phyloP scores from a whole-genome alignment of 2,113 vertebrate species.

The rabbit (Oryctolagus cuniculus) region mOryCun1.1 NC_091433.1:63817001-63817500 shows the following conservation, averaged over 20 bases:
- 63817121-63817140: background rate
- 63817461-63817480: background rate
- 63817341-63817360: background rate
- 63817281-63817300: background rate
- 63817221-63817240: too few relatives aligned
- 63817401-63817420: background rate
- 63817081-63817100: background rate
- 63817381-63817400: background rate
- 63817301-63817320: background rate
- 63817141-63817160: background rate
- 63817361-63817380: background rate
- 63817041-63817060: background rate
- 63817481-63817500: background rate
- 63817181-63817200: background rate
- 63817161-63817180: too few relatives aligned
- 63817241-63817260: background rate
- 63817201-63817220: background rate
- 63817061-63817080: background rate
- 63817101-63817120: background rate
- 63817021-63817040: too few relatives aligned
- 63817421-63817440: background rate
- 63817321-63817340: background rate
- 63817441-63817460: background rate
- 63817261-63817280: background rate
- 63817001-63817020: rapidly evolving